Evolutionary conservation across 2,797 vertebrate genomes (phyloP), one percentile per base, ranked within the genome.

Genomic region (Leuciscus waleckii): DNA sequence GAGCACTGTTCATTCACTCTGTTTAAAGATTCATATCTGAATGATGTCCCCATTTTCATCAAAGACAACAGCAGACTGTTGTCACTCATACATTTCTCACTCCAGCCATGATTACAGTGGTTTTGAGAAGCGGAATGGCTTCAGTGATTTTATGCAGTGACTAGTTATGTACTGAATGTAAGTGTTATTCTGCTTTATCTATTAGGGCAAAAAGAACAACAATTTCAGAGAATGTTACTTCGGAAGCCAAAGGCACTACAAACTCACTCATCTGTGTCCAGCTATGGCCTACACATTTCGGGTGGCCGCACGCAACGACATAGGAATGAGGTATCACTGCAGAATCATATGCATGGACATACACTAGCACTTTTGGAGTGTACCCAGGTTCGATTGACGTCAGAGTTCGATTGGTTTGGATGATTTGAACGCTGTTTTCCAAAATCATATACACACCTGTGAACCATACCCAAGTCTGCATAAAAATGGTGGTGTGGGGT

Each of bases 161-260:
- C 46, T 78, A 51, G 46, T 49, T 49, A 49, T 49, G 46, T 17
- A 49, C 46, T 49, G 70, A 70, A 69, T 84, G 3, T 68, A 23
- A 37, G 10, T 51, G 29, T 32, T 65, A 46, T 51, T 65, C 35
- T 65, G 19, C 37, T 73, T 83, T 17, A 70, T 70, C 65, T 65
- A 21, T 23, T 78, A 99, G 98, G 98, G 98, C 81, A 99, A 98
- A 92, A 96, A 97, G 92, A 99, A 97, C 95, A 97, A 96, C 84
- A 94, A 96, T 89, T 99, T 99, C 95, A 96, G 96, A 96, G 97
- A 99, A 93, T 99, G 96, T 91, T 98, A 97, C 94, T 97, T 97
- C 76, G 98, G 98, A 87, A 97, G 92, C 95, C 98, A 98, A 93
- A 96, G 97, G 93, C 98, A 99, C 92, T 97, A 94, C 95, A 99